Evolutionary conservation across 1,140 invertebrate genomes (phyloP), one percentile per base, ranked within the genome.

Genomic region (Cotesia typhae): DNA sequence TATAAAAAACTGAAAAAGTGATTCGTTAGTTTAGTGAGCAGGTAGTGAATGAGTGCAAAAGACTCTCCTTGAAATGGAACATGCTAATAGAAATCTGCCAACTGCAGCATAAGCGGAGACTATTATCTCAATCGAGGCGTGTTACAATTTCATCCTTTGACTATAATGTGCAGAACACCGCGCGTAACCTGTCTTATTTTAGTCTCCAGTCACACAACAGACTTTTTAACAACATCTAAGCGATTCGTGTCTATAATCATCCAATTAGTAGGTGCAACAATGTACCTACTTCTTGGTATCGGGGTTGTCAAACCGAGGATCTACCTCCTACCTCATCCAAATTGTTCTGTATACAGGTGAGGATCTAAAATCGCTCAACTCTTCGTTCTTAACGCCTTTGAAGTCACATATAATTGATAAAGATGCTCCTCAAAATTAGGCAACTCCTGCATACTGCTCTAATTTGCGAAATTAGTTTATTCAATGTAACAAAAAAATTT

Each of bases 61-160:
- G 60, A 35, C 60, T 28, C 60, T 4, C 20, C 20, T 37, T 14
- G 35, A 61, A 35, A 28, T 28, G 28, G 28, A 28, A 12, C 63
- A 38, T 41, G 4, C 12, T 38, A 20, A 59, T 20, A 28, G 2
- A 4, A 14, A 41, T 10, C 4, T 47, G 6, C 6, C 41, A 47
- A 47, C 6, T 10, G 41, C 41, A 47, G 17, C 17, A 1, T 17
- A 17, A 17, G 17, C 17, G 17, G 17, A 17, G 41, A 70, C 41
- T 53, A 61, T 70, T 52, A 70, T 10, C 59, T 63, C 64, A 70
- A 70, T 64, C 69, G 41, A 60, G 47, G 47, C 51, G 61, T 71
- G 53, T 66, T 66, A 71, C n/a, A 55, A 71, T 65, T 65, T 51
- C 59, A 61, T 71, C 63, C 53, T 52, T 59, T 57, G 38, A 28